phyloP scores from a whole-genome alignment of 2,113 vertebrate species.

The Dolichotis patagonum region DNA sequence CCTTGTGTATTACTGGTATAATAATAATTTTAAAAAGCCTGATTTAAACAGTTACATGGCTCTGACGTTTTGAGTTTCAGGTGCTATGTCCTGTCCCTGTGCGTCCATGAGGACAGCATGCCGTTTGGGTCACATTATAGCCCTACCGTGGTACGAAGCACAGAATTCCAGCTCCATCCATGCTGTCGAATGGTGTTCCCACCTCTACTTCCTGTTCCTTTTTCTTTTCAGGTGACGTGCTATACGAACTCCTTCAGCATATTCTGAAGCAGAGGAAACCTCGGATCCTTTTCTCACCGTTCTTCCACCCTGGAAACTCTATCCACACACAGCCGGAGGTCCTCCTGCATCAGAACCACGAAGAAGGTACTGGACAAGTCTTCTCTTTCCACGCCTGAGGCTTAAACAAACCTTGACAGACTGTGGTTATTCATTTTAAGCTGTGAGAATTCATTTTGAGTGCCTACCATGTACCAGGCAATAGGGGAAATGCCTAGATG shows the following conservation, averaged over 20 bases:
- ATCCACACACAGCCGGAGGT: slow-evolving; percentile 92
- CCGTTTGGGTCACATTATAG: rapidly evolving
- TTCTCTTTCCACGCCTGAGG: neutral
- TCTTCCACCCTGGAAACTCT: slow-evolving; percentile 95
- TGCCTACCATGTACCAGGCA: neutral
- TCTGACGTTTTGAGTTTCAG: neutral
- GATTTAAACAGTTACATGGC: neutral
- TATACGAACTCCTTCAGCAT: slow-evolving; percentile 99
- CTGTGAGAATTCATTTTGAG: neutral
- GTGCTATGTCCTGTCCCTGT: neutral
- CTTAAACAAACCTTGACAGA: neutral
- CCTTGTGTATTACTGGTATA: neutral
- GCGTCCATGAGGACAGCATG: rapidly evolving
- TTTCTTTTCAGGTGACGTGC: slow-evolving; percentile 93
- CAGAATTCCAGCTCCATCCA: rapidly evolving
- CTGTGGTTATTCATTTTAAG: neutral
- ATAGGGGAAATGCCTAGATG: neutral
- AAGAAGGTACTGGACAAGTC: slow-evolving; percentile 89
- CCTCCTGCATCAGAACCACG: slow-evolving; percentile 92
- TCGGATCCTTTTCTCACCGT: slow-evolving; percentile 91
- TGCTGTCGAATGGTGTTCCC: neutral
- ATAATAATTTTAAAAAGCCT: neutral
- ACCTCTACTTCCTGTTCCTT: slow-evolving; percentile 62
- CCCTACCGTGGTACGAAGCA: neutral
- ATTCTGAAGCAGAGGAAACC: slow-evolving; percentile 98